Conservation (phyloP, 2,888 invertebrate species). For the Boloria euphrosyne region DNA sequence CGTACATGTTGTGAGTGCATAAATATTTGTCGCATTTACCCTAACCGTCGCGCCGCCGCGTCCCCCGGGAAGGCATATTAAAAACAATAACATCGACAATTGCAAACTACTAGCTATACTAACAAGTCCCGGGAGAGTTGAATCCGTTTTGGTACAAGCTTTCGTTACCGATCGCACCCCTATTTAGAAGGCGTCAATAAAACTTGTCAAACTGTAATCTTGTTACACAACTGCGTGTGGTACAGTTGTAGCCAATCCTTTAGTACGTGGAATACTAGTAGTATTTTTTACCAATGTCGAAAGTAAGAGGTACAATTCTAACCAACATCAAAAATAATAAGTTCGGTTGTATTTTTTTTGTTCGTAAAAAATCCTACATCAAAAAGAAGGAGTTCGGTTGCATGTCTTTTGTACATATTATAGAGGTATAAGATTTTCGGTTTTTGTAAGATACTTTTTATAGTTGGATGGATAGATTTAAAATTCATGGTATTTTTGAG, state of each 20-base stretch:
- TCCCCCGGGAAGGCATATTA: constrained; percentile 55
- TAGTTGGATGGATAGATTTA: too few species aligned
- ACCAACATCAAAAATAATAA: too few species aligned
- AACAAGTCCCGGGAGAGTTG: constrained; percentile 57
- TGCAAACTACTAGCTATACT: constrained; percentile 55
- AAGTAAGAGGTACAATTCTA: too few species aligned
- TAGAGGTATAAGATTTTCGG: too few species aligned
- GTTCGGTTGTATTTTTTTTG: too few species aligned
- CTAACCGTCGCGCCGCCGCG: background rate
- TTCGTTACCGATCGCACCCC: constrained; percentile 18
- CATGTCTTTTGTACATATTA: too few species aligned
- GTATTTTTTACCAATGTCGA: too few species aligned
- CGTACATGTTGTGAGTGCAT: background rate
- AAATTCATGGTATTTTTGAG: too few species aligned
- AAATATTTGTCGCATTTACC: constrained; percentile 26
- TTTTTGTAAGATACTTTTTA: too few species aligned
- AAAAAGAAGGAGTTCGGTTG: too few species aligned
- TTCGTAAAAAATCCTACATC: too few species aligned
- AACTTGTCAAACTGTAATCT: constrained; percentile 28
- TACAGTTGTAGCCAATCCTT: constrained; percentile 6
- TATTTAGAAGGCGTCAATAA: constrained; percentile 20
- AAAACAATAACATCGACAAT: constrained; percentile 62
- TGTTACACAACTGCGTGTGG: constrained; percentile 31
- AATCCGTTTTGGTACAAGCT: constrained; percentile 33
- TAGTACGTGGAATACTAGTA: background rate